phyloP scores from a whole-genome alignment of 2,888 invertebrate genomes.

The Mellilla xanthometata region DNA sequence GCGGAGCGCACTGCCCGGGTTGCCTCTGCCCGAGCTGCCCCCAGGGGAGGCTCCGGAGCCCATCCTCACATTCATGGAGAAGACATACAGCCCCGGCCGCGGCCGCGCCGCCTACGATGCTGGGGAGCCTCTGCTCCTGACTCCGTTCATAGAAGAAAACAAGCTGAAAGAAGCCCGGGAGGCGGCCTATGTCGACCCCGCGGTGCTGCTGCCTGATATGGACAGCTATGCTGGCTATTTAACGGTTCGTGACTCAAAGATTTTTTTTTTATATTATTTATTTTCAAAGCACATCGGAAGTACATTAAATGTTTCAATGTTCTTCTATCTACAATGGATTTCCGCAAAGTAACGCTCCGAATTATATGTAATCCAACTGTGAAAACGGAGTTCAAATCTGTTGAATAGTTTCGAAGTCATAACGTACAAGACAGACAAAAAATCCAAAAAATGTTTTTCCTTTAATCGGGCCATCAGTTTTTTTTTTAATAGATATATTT shows the following conservation, averaged over 20 bases:
- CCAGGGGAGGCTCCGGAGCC: slow-evolving; percentile 75
- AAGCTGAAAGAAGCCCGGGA: slow-evolving; percentile 74
- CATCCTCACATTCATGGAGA: slow-evolving; percentile 68
- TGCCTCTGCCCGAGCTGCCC: slow-evolving; percentile 63
- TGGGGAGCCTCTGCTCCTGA: slow-evolving; percentile 80
- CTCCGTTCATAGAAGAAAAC: slow-evolving; percentile 78
- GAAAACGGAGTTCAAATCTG: too few relatives aligned
- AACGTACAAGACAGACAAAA: too few relatives aligned
- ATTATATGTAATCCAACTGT: too few relatives aligned
- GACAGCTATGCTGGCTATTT: slow-evolving; percentile 76
- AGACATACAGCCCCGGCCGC: slow-evolving; percentile 54
- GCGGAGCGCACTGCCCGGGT: slow-evolving; percentile 45
- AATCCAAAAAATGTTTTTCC: too few relatives aligned
- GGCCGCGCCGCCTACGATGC: slow-evolving; percentile 51
- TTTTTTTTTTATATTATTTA: too few relatives aligned
- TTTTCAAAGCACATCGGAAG: too few relatives aligned
- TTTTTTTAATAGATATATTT: too few relatives aligned
- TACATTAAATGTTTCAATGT: too few relatives aligned
- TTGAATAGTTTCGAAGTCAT: too few relatives aligned
- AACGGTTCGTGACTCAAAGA: slow-evolving; percentile 62
- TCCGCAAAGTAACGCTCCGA: too few relatives aligned
- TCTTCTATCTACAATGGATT: too few relatives aligned
- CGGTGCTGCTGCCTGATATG: slow-evolving; percentile 65
- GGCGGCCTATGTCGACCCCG: slow-evolving; percentile 66
- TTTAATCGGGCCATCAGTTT: too few relatives aligned